Evolutionary conservation across 2,888 invertebrate genomes (phyloP).

Genomic region (Agrilus biguttatus): DNA sequence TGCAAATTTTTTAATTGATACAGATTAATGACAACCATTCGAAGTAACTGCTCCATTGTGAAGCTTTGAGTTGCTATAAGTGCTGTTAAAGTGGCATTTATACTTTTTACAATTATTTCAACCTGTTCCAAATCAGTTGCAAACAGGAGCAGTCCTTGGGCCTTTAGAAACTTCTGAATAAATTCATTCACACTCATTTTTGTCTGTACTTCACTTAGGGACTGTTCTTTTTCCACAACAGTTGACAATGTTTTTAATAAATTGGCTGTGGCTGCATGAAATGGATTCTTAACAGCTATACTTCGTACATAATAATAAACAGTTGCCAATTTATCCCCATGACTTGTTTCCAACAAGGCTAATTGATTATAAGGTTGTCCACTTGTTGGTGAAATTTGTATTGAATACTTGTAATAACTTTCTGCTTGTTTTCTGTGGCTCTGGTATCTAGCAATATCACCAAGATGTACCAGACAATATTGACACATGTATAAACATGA

Average conservation of each 20-base stretch:
- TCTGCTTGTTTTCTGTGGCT: slow-evolving; percentile 71
- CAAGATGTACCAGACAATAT: slow-evolving; percentile 78
- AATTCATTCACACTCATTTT: slow-evolving; percentile 46
- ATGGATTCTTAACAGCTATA: slow-evolving; percentile 70
- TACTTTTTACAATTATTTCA: slow-evolving; percentile 42
- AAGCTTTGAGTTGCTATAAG: slow-evolving; percentile 68
- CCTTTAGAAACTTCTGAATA: slow-evolving; percentile 43
- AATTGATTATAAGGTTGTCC: slow-evolving; percentile 87
- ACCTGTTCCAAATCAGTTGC: slow-evolving; percentile 45
- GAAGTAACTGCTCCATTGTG: slow-evolving; percentile 54
- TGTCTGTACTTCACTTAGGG: slow-evolving; percentile 35
- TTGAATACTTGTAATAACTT: slow-evolving; percentile 66
- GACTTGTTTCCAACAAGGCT: slow-evolving; percentile 65
- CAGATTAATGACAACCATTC: slow-evolving; percentile 65
- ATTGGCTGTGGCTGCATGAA: slow-evolving; percentile 71
- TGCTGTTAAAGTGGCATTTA: slow-evolving; percentile 58
- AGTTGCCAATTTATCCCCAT: slow-evolving; percentile 66
- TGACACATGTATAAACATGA: slow-evolving; percentile 78
- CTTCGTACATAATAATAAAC: slow-evolving; percentile 79
- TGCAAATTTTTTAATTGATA: slow-evolving; percentile 51
- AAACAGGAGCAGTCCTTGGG: slow-evolving; percentile 42
- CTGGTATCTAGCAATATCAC: slow-evolving; percentile 73
- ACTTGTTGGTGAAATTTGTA: slow-evolving; percentile 55
- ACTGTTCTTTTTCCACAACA: slow-evolving; percentile 35
- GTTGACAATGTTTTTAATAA: slow-evolving; percentile 55